phyloP scores from a whole-genome alignment of 2,888 invertebrate genomes.

The Prenolepis imparis region DNA sequence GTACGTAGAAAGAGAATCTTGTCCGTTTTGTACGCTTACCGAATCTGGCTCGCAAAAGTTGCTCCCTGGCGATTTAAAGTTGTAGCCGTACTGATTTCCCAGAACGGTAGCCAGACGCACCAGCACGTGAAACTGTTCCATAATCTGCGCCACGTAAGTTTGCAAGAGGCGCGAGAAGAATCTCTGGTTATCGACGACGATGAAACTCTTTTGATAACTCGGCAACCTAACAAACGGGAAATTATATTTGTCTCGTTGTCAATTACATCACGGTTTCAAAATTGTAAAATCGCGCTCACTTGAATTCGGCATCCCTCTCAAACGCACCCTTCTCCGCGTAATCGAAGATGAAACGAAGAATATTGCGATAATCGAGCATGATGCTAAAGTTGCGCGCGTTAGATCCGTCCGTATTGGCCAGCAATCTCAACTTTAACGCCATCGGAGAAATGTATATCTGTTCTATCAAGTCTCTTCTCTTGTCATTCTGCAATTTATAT shows the following conservation, averaged over 20 bases:
- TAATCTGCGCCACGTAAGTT: conserved; percentile 91
- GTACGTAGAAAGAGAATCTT: background rate
- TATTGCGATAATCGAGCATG: conserved; percentile 78
- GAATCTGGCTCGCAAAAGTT: conserved; percentile 78
- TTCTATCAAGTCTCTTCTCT: conserved; percentile 82
- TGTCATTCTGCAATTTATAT: conserved; percentile 63
- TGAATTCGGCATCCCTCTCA: conserved; percentile 81
- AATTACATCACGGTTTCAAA: background rate
- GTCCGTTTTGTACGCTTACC: conserved; percentile 62
- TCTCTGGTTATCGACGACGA: conserved; percentile 87
- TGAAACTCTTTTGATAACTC: conserved; percentile 89
- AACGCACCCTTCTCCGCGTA: conserved; percentile 81
- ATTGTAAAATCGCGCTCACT: conserved; percentile 62
- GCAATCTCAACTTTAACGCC: conserved; percentile 89
- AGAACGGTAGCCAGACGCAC: conserved; percentile 93
- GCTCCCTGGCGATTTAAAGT: conserved; percentile 78
- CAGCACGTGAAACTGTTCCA: conserved; percentile 93
- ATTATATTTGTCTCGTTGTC: conserved; percentile 1
- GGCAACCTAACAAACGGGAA: conserved; percentile 88
- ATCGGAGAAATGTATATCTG: conserved; percentile 89
- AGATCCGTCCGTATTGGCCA: conserved; percentile 79
- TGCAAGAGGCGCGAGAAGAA: conserved; percentile 88
- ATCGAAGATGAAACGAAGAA: conserved; percentile 81
- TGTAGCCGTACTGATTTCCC: conserved; percentile 91
- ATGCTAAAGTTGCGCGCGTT: conserved; percentile 69